phyloP scores from a whole-genome alignment of 2,888 invertebrate species.

The Sericinus montela region DNA sequence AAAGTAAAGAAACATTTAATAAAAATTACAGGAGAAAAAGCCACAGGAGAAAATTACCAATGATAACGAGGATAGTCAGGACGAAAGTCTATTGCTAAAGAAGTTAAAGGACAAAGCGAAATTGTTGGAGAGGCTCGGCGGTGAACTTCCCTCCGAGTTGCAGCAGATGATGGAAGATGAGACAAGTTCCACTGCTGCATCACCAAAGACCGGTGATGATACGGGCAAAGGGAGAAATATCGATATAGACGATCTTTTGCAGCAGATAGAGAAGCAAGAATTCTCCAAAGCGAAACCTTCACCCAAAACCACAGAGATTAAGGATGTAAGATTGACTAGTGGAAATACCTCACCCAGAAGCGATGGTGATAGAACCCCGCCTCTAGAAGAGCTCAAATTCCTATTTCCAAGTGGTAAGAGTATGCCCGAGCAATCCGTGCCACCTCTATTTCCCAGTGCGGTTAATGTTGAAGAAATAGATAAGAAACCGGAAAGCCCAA shows the following conservation, averaged over 20 bases:
- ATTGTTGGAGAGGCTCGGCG: slow-evolving; percentile 73
- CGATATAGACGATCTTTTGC: slow-evolving; percentile 59
- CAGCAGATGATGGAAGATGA: slow-evolving; percentile 65
- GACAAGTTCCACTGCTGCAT: slow-evolving; percentile 35
- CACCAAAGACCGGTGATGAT: slow-evolving; percentile 40
- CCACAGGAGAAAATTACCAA: slow-evolving; percentile 28
- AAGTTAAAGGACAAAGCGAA: slow-evolving; percentile 72
- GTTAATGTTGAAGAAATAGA: slow-evolving; percentile 35
- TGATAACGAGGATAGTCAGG: slow-evolving; percentile 57
- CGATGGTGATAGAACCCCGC: slow-evolving; percentile 36
- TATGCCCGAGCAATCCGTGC: slow-evolving; percentile 33
- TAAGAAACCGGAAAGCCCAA: slow-evolving; percentile 24
- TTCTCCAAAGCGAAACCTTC: slow-evolving; percentile 46
- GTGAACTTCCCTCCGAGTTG: slow-evolving; percentile 70
- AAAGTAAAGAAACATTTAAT: background rate
- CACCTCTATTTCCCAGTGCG: slow-evolving; percentile 36
- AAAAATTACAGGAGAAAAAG: slow-evolving; percentile 30
- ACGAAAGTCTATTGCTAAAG: slow-evolving; percentile 53
- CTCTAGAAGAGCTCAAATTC: slow-evolving; percentile 36
- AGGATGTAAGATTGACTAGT: slow-evolving; percentile 29
- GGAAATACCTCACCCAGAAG: slow-evolving; percentile 41
- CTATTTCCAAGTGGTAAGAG: slow-evolving; percentile 40
- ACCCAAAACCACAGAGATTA: slow-evolving; percentile 35
- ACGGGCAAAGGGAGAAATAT: slow-evolving; percentile 28
- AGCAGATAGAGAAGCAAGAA: slow-evolving; percentile 67